A percentile compares a stretch with the other conserved stretches of the same genome.
Conservation (phyloP, 2,888 invertebrate genomes). For the Drosophila pullipes region DNA sequence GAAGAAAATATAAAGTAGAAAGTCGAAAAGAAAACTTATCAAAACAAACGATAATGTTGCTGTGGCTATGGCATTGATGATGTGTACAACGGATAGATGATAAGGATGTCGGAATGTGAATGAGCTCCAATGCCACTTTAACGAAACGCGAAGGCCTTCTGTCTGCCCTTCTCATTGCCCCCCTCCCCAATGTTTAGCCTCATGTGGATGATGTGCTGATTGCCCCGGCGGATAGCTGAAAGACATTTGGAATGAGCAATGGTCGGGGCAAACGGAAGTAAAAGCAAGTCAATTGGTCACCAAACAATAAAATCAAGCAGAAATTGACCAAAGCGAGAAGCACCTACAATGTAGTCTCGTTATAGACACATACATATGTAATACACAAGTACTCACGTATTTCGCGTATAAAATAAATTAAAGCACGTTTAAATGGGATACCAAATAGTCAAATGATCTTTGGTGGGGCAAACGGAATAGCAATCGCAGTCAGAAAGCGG, state of each 20-base stretch:
- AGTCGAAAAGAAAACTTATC: conserved; percentile 54
- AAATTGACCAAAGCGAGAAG: conserved; percentile 42
- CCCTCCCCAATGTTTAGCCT: background rate
- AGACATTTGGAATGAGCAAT: background rate
- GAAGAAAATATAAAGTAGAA: conserved; percentile 1
- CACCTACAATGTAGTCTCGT: conserved; percentile 10
- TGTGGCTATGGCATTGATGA: conserved; percentile 55
- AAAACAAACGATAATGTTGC: conserved; percentile 75
- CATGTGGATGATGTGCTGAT: conserved; percentile 68
- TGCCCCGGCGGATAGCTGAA: conserved; percentile 45
- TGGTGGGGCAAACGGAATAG: background rate
- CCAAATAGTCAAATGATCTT: conserved; percentile 31
- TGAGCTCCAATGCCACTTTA: conserved; percentile 58
- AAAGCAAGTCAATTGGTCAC: conserved; percentile 70
- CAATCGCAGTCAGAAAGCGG: conserved; percentile 26
- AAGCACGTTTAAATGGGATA: conserved; percentile 62
- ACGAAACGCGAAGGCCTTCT: conserved; percentile 44
- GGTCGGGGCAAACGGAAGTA: conserved; percentile 4
- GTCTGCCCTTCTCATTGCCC: background rate
- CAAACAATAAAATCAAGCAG: conserved; percentile 69
- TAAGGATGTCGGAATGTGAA: conserved; percentile 61
- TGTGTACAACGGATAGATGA: conserved; percentile 61
- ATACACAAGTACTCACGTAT: background rate
- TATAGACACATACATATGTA: background rate
- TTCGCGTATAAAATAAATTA: conserved; percentile 47